Evolutionary conservation across 2,888 invertebrate species (phyloP), one percentile per base, ranked within the genome.

Genomic region (Reticulitermes lucifugus): DNA sequence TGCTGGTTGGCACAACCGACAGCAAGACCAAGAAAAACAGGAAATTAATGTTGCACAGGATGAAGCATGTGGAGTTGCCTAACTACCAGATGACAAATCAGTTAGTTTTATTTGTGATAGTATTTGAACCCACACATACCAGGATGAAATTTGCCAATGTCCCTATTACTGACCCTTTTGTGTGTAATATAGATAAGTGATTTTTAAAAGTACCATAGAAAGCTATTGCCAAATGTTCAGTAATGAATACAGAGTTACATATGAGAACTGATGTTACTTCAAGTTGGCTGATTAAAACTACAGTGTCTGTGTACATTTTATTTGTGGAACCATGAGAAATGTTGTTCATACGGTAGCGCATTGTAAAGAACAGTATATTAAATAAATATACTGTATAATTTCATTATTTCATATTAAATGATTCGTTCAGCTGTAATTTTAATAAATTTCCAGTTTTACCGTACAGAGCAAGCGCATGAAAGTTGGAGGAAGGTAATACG

Each of bases 221-320:
- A n/a, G 22, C n/a, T 77, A 22, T 46, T 73, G 73, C 43, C 77
- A 77, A 12, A 10, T 35, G 22, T 46, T 77, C n/a, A 77, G 43
- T 46, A 46, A 46, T 21, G 46, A 43, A 9, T 46, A n/a, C 12
- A n/a, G n/a, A 21, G 46, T 46, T 77, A 46, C 6, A 9, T 65
- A 65, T 65, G n/a, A 65, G n/a, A 25, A n/a, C 18, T n/a, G n/a
- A 65, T 65, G n/a, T 25, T 25, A 65, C 65, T 65, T 65, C 65
- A 46, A 41, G 77, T 73, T 73, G 73, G 73, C 43, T 65, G 41
- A 46, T 43, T 77, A 46, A 77, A 77, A 41, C 77, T 77, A 77
- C 77, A 77, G 77, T 77, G n/a, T 46, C 77, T 77, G 77, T 77
- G 77, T 77, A 77, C 77, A 77, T 41, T 41, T 73, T 5, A 73